Percentiles rank a stretch among this genome's conserved stretches.
These are phyloP conservation scores for Whitmania pigra DNA, from an alignment of 1,140 invertebrate species.

Conservation along the genomic window DNA sequence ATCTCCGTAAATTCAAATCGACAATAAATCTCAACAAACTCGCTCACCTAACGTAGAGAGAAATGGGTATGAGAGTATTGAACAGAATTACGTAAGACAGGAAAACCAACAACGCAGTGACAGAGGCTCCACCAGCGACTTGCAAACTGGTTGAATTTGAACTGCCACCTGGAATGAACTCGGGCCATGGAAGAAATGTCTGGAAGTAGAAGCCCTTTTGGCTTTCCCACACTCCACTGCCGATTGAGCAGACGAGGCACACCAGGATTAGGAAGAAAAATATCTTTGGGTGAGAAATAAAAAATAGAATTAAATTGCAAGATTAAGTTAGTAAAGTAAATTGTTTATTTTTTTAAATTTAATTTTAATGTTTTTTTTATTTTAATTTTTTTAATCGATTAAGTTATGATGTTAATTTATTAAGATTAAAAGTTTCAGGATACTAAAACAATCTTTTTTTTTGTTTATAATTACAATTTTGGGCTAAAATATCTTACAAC, in stretches of 20 bases:
- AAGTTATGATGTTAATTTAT: too few relatives aligned
- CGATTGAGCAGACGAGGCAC: slow-evolving; percentile 92
- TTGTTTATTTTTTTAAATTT: too few relatives aligned
- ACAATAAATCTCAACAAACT: not conserved
- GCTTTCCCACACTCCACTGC: slow-evolving; percentile 93
- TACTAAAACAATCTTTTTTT: too few relatives aligned
- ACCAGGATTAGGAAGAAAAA: slow-evolving; percentile 93
- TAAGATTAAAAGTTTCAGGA: too few relatives aligned
- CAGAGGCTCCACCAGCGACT: slow-evolving; percentile 64
- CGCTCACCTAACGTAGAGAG: slow-evolving; percentile 83
- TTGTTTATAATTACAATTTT: too few relatives aligned
- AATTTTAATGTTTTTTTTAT: too few relatives aligned
- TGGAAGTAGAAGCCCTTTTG: slow-evolving; percentile 64
- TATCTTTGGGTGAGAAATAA: slow-evolving; percentile 57
- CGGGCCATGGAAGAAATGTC: slow-evolving; percentile 85
- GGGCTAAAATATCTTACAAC: too few relatives aligned
- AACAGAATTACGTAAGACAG: slow-evolving; percentile 98
- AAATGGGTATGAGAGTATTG: slow-evolving; percentile 99
- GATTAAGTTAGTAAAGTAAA: too few relatives aligned
- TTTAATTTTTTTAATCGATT: too few relatives aligned
- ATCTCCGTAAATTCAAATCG: not conserved
- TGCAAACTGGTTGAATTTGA: slow-evolving; percentile 27
- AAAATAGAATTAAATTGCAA: not conserved
- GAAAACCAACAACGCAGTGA: slow-evolving; percentile 89
- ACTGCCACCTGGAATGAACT: slow-evolving; percentile 57